Conservation (phyloP, 2,113 vertebrate genomes). For the Corythornis vintsioides region DNA sequence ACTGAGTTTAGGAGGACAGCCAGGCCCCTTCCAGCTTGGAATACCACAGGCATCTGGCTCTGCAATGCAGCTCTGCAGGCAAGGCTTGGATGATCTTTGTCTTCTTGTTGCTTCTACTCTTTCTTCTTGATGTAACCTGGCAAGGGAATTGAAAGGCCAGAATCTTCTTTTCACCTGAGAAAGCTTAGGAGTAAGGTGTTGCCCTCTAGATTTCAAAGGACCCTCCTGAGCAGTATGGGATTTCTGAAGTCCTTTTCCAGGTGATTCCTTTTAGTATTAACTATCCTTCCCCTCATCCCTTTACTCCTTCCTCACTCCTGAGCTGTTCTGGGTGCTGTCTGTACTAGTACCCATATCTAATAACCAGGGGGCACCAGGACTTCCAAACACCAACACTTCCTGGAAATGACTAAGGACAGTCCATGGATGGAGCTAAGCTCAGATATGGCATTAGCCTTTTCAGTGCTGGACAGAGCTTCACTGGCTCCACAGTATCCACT, state of each 20-base stretch:
- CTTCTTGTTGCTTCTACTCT: neutral
- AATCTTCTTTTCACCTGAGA: neutral
- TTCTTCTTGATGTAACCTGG: neutral
- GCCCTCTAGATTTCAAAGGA: neutral
- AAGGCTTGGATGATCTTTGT: neutral
- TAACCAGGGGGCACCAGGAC: neutral
- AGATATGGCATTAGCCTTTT: neutral
- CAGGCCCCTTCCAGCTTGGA: neutral
- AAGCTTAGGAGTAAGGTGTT: neutral
- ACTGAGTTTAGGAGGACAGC: neutral
- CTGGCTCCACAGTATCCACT: neutral
- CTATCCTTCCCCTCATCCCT: neutral
- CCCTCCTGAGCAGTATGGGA: neutral
- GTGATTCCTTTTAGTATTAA: neutral
- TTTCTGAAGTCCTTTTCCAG: neutral
- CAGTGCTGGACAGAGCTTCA: neutral
- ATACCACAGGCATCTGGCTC: neutral
- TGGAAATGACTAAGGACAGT: neutral
- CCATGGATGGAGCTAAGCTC: neutral
- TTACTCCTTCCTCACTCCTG: neutral
- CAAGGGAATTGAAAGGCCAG: neutral
- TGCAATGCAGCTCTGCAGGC: neutral
- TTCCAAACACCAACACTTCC: neutral
- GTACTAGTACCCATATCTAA: neutral
- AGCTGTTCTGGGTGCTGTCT: neutral